phyloP scores from a whole-genome alignment of 2,113 vertebrate species.

The Callorhinus ursinus region DNA sequence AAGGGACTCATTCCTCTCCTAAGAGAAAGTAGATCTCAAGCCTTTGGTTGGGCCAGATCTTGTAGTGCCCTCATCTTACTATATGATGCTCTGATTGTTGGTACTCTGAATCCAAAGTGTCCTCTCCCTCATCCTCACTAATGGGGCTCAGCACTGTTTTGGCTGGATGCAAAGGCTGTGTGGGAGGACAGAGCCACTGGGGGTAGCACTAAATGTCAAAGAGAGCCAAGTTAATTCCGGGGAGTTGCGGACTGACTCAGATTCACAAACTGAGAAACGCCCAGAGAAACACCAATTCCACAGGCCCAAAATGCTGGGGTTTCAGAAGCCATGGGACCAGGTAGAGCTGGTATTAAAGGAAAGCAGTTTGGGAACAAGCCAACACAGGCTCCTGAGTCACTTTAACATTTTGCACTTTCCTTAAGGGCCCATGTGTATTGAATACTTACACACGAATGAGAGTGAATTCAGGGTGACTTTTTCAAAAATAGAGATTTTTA shows the following conservation, averaged over 20 bases:
- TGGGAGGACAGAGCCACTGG: background rate
- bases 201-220: background rate
- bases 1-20: background rate
- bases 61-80: background rate
- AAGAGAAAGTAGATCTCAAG: background rate
- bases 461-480: background rate
- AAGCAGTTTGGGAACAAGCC: background rate
- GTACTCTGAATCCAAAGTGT: background rate
- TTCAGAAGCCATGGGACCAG: background rate
- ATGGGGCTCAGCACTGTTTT: background rate
- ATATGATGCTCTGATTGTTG: background rate
- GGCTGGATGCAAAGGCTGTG: background rate
- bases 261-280: background rate
- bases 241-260: background rate
- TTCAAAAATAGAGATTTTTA: background rate
- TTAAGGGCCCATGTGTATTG: background rate
- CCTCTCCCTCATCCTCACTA: background rate
- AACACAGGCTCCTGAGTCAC: background rate
- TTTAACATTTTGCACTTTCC: background rate
- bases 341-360: background rate
- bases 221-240: background rate
- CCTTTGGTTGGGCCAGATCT: background rate
- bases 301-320: background rate
- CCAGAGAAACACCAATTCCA: background rate
- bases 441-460: background rate